Percentiles rank a stretch among this genome's conserved stretches.
These are phyloP conservation scores for Yponomeuta sedellus DNA, from an alignment of 2,888 invertebrate species.

Conservation along the genomic window DNA sequence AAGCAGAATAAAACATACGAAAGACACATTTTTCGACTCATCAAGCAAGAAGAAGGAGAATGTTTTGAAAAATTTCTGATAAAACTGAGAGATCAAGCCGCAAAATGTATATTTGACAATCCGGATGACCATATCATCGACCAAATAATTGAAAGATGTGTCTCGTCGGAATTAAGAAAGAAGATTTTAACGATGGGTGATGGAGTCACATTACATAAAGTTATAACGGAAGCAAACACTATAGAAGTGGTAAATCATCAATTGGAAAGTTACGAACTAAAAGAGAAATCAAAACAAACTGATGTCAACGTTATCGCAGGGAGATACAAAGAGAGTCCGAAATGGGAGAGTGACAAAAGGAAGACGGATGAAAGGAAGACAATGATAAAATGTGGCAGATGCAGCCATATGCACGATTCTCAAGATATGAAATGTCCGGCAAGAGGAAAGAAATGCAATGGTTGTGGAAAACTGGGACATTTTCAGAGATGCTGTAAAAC, in stretches of 20 bases:
- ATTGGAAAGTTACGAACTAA: conserved; percentile 12
- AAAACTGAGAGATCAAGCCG: conserved; percentile 31
- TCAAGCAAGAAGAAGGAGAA: conserved; percentile 31
- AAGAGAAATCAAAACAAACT: conserved; percentile 11
- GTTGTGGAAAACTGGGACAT: conserved; percentile 20
- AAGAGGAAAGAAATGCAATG: conserved; percentile 15
- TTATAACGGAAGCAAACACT: conserved; percentile 17
- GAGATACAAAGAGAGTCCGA: conserved; percentile 11
- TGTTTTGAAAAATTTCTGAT: conserved; percentile 32
- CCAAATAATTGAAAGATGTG: conserved; percentile 29
- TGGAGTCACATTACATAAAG: conserved; percentile 15
- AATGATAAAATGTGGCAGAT: conserved; percentile 12
- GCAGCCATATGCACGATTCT: conserved; percentile 14
- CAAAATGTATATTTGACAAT: conserved; percentile 32
- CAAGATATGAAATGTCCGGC: conserved; percentile 14
- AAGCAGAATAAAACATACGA: conserved; percentile 30
- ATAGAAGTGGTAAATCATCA: conserved; percentile 19
- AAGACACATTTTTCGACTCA: conserved; percentile 26
- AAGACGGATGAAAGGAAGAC: background rate
- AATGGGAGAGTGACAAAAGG: background rate
- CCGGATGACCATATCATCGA: conserved; percentile 29
- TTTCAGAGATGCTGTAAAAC: conserved; percentile 17
- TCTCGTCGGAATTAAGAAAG: conserved; percentile 18
- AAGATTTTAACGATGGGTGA: conserved; percentile 20
- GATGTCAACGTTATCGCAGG: background rate